These are phyloP conservation scores for Pectinophora gossypiella DNA, from an alignment of 1,140 invertebrate genomes.

Conservation along the genomic window DNA sequence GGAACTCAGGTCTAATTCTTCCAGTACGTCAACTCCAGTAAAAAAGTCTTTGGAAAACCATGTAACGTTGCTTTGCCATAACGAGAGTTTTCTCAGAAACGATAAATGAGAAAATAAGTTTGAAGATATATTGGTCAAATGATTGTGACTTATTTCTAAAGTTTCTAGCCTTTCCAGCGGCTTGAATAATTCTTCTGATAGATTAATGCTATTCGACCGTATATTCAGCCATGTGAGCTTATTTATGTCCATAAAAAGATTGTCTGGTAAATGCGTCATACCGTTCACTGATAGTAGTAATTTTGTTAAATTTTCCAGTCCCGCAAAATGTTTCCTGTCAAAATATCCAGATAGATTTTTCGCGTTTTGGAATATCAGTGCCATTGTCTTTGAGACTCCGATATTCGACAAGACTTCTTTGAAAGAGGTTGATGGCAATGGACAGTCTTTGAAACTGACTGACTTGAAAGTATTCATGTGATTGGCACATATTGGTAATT, in stretches of 20 bases:
- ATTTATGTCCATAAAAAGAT: constrained; percentile 76
- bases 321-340: constrained; percentile 71
- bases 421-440: constrained; percentile 59
- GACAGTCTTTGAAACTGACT: constrained; percentile 68
- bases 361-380: constrained; percentile 66
- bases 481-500: constrained; percentile 60
- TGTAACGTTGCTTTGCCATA: constrained; percentile 79
- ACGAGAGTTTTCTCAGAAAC: constrained; percentile 75
- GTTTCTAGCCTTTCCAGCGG: constrained; percentile 74
- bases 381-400: constrained; percentile 60
- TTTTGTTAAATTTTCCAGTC: constrained; percentile 65
- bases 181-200: constrained; percentile 76
- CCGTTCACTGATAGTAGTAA: constrained; percentile 71
- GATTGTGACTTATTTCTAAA: constrained; percentile 79
- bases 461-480: constrained; percentile 50
- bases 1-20: constrained; percentile 77
- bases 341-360: constrained; percentile 68
- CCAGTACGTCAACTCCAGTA: constrained; percentile 74
- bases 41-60: constrained; percentile 77
- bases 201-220: constrained; percentile 76
- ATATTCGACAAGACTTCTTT: constrained; percentile 58
- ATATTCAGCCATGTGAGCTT: constrained; percentile 78
- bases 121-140: constrained; percentile 74
- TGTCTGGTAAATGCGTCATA: constrained; percentile 73
- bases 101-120: constrained; percentile 77